These are phyloP conservation scores for Drosophila kurseongensis DNA, from an alignment of 1,140 invertebrate genomes.

Conservation along the genomic window DNA sequence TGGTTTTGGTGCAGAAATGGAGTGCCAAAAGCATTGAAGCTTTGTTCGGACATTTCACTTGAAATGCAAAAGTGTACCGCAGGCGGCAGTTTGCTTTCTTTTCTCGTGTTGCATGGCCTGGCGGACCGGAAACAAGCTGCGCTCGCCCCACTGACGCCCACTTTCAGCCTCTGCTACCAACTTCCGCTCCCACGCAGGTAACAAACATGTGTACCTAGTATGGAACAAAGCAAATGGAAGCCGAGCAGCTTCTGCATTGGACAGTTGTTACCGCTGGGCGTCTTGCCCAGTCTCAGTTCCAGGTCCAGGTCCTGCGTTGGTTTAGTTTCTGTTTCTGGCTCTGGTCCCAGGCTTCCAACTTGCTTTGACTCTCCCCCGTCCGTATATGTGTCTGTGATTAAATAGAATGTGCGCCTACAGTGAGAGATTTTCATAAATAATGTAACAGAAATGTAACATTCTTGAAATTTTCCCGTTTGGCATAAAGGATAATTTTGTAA, in stretches of 20 bases:
- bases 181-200: slow-evolving; percentile 19
- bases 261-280: slow-evolving; percentile 80
- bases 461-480: background rate
- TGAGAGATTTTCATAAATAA: background rate
- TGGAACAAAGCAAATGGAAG: slow-evolving; percentile 70
- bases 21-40: slow-evolving; percentile 39
- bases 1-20: slow-evolving; percentile 21
- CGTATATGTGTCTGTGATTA: slow-evolving; percentile 27
- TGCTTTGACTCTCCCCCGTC: slow-evolving; percentile 18
- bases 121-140: slow-evolving; percentile 65
- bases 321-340: slow-evolving; percentile 25
- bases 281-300: slow-evolving; percentile 31
- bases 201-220: slow-evolving; percentile 21
- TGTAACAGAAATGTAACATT: too few relatives aligned
- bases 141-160: slow-evolving; percentile 16
- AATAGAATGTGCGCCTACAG: slow-evolving; percentile 13
- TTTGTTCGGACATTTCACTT: slow-evolving; percentile 65
- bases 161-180: slow-evolving; percentile 14
- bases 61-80: slow-evolving; percentile 78
- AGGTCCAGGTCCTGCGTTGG: slow-evolving; percentile 8
- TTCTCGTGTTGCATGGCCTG: slow-evolving; percentile 62
- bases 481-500: too few relatives aligned
- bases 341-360: slow-evolving; percentile 39
- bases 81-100: slow-evolving; percentile 71
- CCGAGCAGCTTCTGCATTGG: slow-evolving; percentile 55